Evolutionary conservation across 2,888 invertebrate genomes (phyloP).

Genomic region (Eupeodes luniger): DNA sequence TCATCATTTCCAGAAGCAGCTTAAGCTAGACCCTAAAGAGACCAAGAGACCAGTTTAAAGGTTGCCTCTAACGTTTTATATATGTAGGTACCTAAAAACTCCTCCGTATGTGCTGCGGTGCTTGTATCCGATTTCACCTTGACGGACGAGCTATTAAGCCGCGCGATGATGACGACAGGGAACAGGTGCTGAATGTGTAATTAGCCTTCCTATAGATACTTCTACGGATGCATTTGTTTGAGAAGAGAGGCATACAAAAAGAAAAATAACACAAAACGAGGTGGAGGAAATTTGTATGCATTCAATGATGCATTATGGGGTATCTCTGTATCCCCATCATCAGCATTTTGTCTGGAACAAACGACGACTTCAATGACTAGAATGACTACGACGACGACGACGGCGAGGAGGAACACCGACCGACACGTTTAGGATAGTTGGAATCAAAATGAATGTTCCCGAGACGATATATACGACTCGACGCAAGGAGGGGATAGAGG

Average conservation of each 20-base stretch:
- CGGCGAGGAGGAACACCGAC: constrained; percentile 3
- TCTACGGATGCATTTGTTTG: constrained; percentile 67
- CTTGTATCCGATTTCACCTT: constrained; percentile 73
- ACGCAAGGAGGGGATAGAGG: constrained; percentile 7
- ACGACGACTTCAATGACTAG: constrained; percentile 24
- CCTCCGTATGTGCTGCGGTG: constrained; percentile 7
- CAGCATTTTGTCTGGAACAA: constrained; percentile 48
- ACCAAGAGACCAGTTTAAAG: constrained; percentile 70
- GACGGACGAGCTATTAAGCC: constrained; percentile 66
- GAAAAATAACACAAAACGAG: constrained; percentile 6
- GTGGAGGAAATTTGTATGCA: constrained; percentile 70
- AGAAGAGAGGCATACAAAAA: constrained; percentile 14
- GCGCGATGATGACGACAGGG: constrained; percentile 69
- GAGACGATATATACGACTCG: neutral
- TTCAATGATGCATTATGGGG: constrained; percentile 67
- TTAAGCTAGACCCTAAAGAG: constrained; percentile 43
- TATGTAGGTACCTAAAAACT: neutral
- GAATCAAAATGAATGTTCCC: constrained; percentile 54
- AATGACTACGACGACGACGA: neutral
- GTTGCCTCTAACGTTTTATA: constrained; percentile 59
- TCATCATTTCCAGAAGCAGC: constrained; percentile 29
- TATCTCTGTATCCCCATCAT: constrained; percentile 47
- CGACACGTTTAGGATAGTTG: constrained; percentile 58
- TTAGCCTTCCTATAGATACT: constrained; percentile 54
- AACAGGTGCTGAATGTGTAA: constrained; percentile 76